These are phyloP conservation scores for Hypercompe scribonia DNA, from an alignment of 2,888 invertebrate genomes.

Conservation along the genomic window DNA sequence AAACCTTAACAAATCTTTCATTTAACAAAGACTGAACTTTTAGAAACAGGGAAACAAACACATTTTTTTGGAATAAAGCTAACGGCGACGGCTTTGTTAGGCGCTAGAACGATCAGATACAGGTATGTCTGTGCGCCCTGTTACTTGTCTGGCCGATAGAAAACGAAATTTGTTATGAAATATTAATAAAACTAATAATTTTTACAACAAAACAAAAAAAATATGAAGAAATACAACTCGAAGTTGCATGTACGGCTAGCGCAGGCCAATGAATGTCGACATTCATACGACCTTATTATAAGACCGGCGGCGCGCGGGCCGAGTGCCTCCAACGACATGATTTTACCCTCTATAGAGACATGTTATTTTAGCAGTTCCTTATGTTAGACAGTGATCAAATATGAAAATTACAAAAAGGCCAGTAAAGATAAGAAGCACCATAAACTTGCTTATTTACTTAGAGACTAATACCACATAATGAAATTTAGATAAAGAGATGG, in stretches of 20 bases:
- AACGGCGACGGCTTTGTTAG: too few species aligned
- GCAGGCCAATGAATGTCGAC: neutral
- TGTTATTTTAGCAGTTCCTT: neutral
- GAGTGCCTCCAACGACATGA: neutral
- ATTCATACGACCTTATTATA: conserved; percentile 2
- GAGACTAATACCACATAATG: too few species aligned
- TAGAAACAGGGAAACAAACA: too few species aligned
- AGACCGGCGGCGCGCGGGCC: neutral
- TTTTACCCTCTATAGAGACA: neutral
- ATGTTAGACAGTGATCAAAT: neutral
- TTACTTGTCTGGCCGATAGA: neutral
- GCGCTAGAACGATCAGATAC: too few species aligned
- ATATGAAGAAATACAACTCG: neutral
- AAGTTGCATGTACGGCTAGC: neutral
- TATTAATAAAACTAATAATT: neutral
- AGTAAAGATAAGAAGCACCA: neutral
- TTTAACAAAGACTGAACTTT: too few species aligned
- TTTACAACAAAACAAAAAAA: neutral
- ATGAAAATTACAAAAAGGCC: neutral
- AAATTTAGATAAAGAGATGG: too few species aligned
- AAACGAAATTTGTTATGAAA: neutral
- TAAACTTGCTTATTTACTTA: too few species aligned
- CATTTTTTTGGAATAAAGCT: too few species aligned
- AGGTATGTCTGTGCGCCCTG: neutral
- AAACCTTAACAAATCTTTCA: too few species aligned